A percentile compares a stretch with the other conserved stretches of the same genome.
Conservation (phyloP, 2,113 vertebrate species). For the Labeo rohita region DNA sequence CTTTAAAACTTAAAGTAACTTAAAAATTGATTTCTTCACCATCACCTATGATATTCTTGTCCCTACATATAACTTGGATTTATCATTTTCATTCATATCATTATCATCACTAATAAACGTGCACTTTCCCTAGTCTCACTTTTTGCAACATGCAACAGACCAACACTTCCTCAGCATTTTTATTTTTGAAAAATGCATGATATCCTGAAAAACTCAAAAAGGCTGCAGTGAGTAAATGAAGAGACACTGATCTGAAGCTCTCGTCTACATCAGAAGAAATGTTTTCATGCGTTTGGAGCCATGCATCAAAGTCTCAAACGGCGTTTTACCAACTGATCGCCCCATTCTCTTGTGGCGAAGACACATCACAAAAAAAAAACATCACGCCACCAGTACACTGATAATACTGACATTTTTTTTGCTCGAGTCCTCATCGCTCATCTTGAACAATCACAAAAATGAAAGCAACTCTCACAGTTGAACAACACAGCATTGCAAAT, state of each 20-base stretch:
- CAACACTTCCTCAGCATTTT: constrained; percentile 22
- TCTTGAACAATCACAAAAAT: not conserved
- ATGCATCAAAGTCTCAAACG: constrained; percentile 58
- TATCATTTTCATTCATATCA: not conserved
- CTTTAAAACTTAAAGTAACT: too few species aligned
- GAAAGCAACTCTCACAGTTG: not conserved
- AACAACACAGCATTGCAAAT: not conserved
- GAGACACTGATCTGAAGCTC: constrained; percentile 2
- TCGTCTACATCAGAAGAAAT: not conserved
- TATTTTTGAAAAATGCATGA: constrained; percentile 46
- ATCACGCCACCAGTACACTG: constrained; percentile 52
- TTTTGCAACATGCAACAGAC: not conserved
- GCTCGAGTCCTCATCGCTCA: not conserved
- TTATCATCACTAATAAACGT: not conserved
- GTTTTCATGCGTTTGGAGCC: constrained; percentile 50
- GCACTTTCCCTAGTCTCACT: not conserved
- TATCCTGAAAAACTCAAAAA: not conserved
- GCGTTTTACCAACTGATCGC: constrained; percentile 59
- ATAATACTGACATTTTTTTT: constrained; percentile 4
- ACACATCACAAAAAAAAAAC: constrained; percentile 58
- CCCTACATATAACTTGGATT: not conserved
- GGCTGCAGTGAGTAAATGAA: constrained; percentile 38
- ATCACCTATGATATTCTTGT: not conserved
- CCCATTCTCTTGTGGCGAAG: constrained; percentile 60
- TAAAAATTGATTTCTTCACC: not conserved